Evolutionary conservation across 2,797 vertebrate genomes (phyloP).

Genomic region (Coilia nasus): DNA sequence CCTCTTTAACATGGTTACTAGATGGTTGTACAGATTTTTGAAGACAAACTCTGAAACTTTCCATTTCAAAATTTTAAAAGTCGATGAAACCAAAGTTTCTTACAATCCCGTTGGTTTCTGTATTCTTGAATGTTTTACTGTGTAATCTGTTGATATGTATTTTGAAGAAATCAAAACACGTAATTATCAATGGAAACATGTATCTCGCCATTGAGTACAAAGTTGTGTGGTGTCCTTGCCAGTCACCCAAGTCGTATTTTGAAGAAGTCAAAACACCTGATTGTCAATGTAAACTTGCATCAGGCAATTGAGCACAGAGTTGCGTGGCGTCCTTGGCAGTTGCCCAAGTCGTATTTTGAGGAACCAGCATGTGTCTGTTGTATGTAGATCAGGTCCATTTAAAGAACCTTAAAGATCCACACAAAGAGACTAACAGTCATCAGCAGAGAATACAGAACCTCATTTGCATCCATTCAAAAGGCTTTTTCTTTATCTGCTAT

Average conservation of each 20-base stretch:
- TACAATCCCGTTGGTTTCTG: slow-evolving; percentile 20
- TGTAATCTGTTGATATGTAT: neutral
- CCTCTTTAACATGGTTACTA: slow-evolving; percentile 57
- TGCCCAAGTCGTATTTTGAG: neutral
- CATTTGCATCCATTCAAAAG: slow-evolving; percentile 12
- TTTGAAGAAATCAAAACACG: neutral
- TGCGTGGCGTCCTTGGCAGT: neutral
- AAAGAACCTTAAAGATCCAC: slow-evolving; percentile 5
- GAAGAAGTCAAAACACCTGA: neutral
- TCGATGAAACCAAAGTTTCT: slow-evolving; percentile 18
- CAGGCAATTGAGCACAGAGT: neutral
- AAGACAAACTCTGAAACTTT: neutral
- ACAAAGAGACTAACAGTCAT: slow-evolving; percentile 11
- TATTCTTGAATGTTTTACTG: slow-evolving; percentile 12
- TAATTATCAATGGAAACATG: neutral
- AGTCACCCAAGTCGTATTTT: neutral
- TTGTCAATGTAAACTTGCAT: neutral
- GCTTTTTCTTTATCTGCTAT: neutral
- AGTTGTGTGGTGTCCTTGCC: no score
- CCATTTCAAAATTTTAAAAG: neutral
- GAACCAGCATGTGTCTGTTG: neutral
- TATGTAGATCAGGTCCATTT: slow-evolving; percentile 11
- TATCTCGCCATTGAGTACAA: neutral
- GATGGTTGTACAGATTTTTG: slow-evolving; percentile 12
- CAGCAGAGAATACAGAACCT: slow-evolving; percentile 21